A percentile compares a stretch with the other conserved stretches of the same genome.
These are phyloP conservation scores for Rhinoderma darwinii DNA, from an alignment of 2,113 vertebrate species.

Conservation along the genomic window DNA sequence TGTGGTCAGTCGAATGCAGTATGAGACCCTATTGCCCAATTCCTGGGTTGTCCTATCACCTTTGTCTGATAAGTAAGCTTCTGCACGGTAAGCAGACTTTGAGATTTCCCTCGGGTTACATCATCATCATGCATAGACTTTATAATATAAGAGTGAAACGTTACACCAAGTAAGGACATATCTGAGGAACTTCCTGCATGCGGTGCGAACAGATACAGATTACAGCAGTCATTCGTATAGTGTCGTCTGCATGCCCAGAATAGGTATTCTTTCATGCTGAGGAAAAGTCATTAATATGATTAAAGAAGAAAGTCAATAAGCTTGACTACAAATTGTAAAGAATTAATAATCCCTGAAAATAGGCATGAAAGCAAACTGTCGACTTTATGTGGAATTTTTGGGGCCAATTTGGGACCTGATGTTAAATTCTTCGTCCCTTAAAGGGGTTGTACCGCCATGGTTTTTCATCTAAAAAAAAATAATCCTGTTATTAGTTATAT, in stretches of 20 bases:
- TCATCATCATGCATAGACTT: slow-evolving; percentile 43
- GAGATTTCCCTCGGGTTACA: slow-evolving; percentile 53
- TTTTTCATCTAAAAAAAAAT: too few species aligned
- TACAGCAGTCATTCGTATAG: slow-evolving; percentile 59
- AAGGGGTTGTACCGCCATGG: too few species aligned
- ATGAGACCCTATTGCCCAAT: slow-evolving; percentile 15
- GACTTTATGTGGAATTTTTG: background rate
- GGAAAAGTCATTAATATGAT: background rate
- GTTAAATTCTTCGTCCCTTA: too few species aligned
- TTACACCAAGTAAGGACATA: slow-evolving; percentile 53
- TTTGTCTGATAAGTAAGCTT: background rate
- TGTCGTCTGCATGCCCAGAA: slow-evolving; percentile 21
- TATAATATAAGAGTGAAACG: slow-evolving; percentile 51
- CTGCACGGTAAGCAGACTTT: background rate
- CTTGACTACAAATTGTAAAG: background rate
- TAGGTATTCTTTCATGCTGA: background rate
- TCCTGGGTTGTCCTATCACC: slow-evolving; percentile 38
- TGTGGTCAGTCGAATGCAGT: background rate
- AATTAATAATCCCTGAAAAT: background rate
- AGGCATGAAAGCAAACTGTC: background rate
- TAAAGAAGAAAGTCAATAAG: background rate
- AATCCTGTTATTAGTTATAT: too few species aligned
- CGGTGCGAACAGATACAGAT: slow-evolving; percentile 48
- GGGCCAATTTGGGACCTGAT: background rate
- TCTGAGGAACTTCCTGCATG: slow-evolving; percentile 33